Base-by-base conservation (phyloP, 2,113 vertebrate species). In the Panthera tigris region DNA sequence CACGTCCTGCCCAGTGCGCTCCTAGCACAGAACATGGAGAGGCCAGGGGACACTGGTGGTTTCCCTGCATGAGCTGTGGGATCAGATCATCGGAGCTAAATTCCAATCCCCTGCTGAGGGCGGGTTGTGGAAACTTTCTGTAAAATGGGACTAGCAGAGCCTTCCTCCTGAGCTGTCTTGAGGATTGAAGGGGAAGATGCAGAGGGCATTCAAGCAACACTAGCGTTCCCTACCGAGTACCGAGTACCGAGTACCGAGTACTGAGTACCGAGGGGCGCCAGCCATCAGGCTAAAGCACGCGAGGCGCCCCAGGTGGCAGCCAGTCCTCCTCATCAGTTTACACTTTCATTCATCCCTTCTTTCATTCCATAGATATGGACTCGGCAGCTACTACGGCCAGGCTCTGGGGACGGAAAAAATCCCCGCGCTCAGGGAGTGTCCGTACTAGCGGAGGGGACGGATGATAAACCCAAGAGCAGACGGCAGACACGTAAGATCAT, bases 271-370 rank as follows among this genome's bases (percentile, higher is more conserved):
- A 0, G 1, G 2, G 80, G 55, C 5, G 6, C 33, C 11, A 7
- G 68, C 66, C 39, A 2, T 7, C 21, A 23, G 0, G 65, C 23
- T 0, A 3, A 19, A n/a, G 27, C 0, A 0, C 3, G 10, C 1
- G 0, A 31, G 29, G 61, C 3, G 21, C 13, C 78, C 13, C 3
- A 5, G n/a, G 15, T 1, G 8, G 45, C 25, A 1, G 6, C 63
- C 25, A 0, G 19, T 7, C 13, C 4, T 1, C 16, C 25, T 19
- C 14, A 4, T 31, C 7, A 0, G 50, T 2, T 16, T 14, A 39
- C 6, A 14, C 21, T 16, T 14, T 13, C 74, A 52, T 23, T 21
- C 68, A 19, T 41, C 63, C 68, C 45, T 19, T 63, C n/a, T 21
- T 29, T 50, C 66, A 36, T 12, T 80, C 71, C 7, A 2, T 8